Conservation (phyloP, 2,888 invertebrate genomes). For the Rutpela maculata region DNA sequence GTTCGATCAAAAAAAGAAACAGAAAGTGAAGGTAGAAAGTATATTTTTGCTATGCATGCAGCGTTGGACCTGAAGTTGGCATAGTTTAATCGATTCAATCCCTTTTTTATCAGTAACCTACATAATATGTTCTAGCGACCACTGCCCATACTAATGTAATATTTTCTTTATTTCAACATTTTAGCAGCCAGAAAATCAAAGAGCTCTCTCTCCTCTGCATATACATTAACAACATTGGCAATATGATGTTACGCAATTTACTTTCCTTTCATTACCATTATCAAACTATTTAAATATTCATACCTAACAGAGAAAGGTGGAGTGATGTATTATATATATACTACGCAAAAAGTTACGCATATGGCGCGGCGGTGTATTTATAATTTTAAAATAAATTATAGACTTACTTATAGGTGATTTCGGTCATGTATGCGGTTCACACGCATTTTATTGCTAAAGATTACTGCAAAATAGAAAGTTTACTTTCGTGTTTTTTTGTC, state of each 20-base stretch:
- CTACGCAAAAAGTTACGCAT: neutral
- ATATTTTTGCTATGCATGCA: neutral
- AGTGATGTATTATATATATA: neutral
- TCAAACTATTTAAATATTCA: slow-evolving; percentile 15
- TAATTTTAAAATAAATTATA: too few relatives aligned
- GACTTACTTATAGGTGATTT: too few relatives aligned
- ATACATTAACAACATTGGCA: slow-evolving; percentile 3
- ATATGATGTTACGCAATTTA: slow-evolving; percentile 14
- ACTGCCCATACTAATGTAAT: slow-evolving; percentile 1
- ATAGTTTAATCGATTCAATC: neutral
- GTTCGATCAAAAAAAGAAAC: neutral
- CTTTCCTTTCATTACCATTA: slow-evolving; percentile 34
- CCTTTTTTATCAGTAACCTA: neutral
- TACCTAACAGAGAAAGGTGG: neutral
- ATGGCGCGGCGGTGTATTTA: too few relatives aligned
- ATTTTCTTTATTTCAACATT: slow-evolving; percentile 9
- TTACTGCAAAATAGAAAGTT: too few relatives aligned
- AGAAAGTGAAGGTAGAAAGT: slow-evolving; percentile 2
- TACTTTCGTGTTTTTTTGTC: too few relatives aligned
- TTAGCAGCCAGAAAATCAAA: neutral
- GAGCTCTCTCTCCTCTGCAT: slow-evolving; percentile 23
- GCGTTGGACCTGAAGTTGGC: neutral
- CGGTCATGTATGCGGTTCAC: too few relatives aligned
- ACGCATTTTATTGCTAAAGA: too few relatives aligned
- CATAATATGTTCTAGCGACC: neutral